A percentile compares a stretch with the other conserved stretches of the same genome.
These are phyloP conservation scores for Tetramorium parvispinum DNA, from an alignment of 1,140 invertebrate genomes.

Conservation along the genomic window DNA sequence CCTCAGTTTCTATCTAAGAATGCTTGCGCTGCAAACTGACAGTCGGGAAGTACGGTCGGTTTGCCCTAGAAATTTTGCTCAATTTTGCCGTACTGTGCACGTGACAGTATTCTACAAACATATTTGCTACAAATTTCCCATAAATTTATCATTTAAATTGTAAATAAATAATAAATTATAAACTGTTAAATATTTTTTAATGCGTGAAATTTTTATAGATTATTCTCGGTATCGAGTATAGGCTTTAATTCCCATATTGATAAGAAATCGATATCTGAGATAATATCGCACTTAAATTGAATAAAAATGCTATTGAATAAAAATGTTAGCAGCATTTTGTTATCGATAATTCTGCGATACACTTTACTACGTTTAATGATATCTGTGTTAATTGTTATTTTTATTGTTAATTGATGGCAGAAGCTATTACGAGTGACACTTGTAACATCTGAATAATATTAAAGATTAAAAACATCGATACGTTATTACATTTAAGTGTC, in stretches of 20 bases:
- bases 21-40: not conserved
- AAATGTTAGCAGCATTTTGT: not conserved
- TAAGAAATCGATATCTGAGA: not conserved
- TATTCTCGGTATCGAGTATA: not conserved
- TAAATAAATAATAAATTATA: not conserved
- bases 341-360: not conserved
- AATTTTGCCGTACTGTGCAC: not conserved
- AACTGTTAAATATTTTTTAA: not conserved
- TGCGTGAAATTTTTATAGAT: not conserved
- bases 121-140: not conserved
- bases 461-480: not conserved
- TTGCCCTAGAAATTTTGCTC: not conserved
- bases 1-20: not conserved
- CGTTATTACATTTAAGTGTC: not conserved
- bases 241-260: not conserved
- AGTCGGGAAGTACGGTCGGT: not conserved
- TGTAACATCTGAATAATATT: not conserved
- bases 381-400: not conserved
- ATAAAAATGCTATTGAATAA: not conserved
- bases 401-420: not conserved
- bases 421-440: not conserved
- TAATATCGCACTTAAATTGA: not conserved
- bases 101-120: not conserved
- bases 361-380: not conserved
- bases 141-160: not conserved